phyloP scores from a whole-genome alignment of 2,797 vertebrate genomes.

The Petrocephalus sullivani region DNA sequence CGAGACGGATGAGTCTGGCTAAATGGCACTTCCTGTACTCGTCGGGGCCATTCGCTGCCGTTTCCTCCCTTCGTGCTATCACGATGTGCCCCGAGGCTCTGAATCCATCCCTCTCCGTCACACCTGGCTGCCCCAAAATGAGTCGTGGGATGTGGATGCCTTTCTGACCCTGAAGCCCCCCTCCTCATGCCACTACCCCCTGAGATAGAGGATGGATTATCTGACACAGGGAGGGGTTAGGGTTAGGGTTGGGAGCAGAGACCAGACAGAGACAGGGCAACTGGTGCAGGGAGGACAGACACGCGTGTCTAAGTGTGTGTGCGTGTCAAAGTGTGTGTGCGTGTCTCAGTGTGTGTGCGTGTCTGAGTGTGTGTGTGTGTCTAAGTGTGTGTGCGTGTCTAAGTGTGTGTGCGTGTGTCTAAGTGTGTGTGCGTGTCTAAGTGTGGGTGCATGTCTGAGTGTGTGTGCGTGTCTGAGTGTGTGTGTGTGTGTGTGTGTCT shows the following conservation, averaged over 20 bases:
- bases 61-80: neutral
- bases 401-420: too few relatives aligned
- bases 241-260: neutral
- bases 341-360: too few relatives aligned
- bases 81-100: neutral
- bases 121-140: neutral
- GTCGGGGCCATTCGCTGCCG: neutral
- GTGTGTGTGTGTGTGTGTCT: too few relatives aligned
- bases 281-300: neutral
- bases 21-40: slow-evolving; percentile 30
- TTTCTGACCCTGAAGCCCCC: neutral
- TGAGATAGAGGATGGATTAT: neutral
- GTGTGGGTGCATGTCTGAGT: too few relatives aligned
- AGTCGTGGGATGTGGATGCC: neutral
- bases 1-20: slow-evolving; percentile 41
- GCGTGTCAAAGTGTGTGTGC: too few relatives aligned
- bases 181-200: neutral
- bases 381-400: too few relatives aligned
- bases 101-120: neutral
- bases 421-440: too few relatives aligned
- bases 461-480: too few relatives aligned
- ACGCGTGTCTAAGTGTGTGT: neutral
- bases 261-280: neutral
- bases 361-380: too few relatives aligned
- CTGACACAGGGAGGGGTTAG: neutral